Conservation (phyloP, 1,140 invertebrate genomes). For the Mya arenaria region DNA sequence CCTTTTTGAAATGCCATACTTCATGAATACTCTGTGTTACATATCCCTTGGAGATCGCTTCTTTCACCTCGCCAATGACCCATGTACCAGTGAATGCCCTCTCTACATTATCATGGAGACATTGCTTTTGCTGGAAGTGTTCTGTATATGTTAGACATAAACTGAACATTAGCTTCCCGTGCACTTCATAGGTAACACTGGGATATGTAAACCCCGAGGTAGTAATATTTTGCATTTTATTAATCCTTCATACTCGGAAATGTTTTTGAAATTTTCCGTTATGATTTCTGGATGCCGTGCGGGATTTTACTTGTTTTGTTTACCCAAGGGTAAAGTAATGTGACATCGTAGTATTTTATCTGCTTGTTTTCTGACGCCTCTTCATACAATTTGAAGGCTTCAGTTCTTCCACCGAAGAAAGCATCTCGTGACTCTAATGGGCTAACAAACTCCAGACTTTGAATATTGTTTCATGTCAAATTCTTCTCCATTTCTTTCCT, state of each 20-base stretch:
- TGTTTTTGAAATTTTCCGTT: slow-evolving; percentile 6
- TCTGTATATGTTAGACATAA: neutral
- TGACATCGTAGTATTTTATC: too few species aligned
- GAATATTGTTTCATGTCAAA: too few species aligned
- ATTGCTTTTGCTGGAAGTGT: neutral
- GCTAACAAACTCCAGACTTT: too few species aligned
- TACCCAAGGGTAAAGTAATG: slow-evolving; percentile 9
- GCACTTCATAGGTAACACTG: neutral
- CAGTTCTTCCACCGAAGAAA: too few species aligned
- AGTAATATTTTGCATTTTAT: neutral
- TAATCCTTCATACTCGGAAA: neutral
- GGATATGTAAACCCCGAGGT: neutral
- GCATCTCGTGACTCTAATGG: too few species aligned
- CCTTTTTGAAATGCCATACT: neutral
- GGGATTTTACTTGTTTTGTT: slow-evolving; percentile 4
- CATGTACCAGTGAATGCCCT: neutral
- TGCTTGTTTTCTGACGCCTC: too few species aligned
- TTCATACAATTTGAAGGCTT: too few species aligned
- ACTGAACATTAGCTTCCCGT: neutral
- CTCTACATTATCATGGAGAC: neutral
- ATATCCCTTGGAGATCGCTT: neutral
- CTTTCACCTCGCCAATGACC: slow-evolving; percentile 5
- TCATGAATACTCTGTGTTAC: neutral
- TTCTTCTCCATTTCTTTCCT: too few species aligned
- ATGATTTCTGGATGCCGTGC: neutral